Percentiles rank a stretch among this genome's conserved stretches.
Evolutionary conservation across 1,140 invertebrate genomes (phyloP).

Genomic region (Bombus confusus): DNA sequence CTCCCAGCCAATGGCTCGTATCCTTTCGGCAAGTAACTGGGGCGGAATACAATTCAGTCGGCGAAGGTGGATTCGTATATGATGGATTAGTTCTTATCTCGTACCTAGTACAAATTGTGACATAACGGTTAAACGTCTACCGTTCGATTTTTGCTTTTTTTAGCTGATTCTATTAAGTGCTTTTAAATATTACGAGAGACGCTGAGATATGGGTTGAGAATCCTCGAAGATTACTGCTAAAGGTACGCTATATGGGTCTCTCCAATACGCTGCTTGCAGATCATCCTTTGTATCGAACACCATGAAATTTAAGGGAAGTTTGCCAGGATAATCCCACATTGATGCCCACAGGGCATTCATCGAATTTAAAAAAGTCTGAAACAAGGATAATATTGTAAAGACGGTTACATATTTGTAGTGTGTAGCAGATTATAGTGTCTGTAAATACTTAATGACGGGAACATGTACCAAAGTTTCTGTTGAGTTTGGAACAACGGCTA

Average conservation of each 20-base stretch:
- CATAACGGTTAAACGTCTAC: not conserved
- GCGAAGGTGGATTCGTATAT: conserved; percentile 85
- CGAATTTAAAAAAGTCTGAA: conserved; percentile 85
- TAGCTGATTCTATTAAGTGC: not conserved
- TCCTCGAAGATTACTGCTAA: conserved; percentile 88
- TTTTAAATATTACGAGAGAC: conserved; percentile 84
- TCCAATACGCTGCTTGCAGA: conserved; percentile 87
- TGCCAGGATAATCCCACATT: conserved; percentile 81
- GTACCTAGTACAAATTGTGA: conserved; percentile 81
- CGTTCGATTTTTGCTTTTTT: no score
- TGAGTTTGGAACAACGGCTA: conserved; percentile 87
- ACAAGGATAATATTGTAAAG: conserved; percentile 35
- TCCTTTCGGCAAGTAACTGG: conserved; percentile 87
- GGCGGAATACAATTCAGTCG: conserved; percentile 85
- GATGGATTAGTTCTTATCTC: conserved; percentile 89
- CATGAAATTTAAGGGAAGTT: conserved; percentile 85
- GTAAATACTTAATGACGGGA: not conserved
- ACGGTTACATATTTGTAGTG: not conserved
- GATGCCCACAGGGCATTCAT: conserved; percentile 85
- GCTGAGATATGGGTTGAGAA: conserved; percentile 80
- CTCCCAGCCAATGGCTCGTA: conserved; percentile 84
- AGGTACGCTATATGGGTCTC: conserved; percentile 85
- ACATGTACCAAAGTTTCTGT: conserved; percentile 85
- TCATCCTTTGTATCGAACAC: conserved; percentile 86
- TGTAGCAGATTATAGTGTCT: not conserved